Conservation (phyloP, 2,113 vertebrate species). For the Rhabdornis inornatus region DNA sequence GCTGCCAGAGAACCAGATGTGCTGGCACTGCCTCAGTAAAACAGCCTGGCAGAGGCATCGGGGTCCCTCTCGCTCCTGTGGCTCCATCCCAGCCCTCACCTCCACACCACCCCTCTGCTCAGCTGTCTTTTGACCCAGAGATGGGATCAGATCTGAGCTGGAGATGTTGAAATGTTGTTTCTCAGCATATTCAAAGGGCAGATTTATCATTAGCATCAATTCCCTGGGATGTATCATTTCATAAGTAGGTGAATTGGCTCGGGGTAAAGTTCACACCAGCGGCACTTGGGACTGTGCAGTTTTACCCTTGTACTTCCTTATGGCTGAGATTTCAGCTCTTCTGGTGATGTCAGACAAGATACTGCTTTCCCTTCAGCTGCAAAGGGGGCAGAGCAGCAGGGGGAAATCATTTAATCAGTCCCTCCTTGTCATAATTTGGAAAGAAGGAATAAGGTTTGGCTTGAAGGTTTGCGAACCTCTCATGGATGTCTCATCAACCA, state of each 20-base stretch:
- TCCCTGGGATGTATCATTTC: constrained; percentile 17
- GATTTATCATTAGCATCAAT: constrained; percentile 8
- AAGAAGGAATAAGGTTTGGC: not conserved
- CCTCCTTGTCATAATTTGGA: not conserved
- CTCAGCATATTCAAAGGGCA: not conserved
- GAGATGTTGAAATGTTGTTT: constrained; percentile 5
- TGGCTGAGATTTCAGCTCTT: not conserved
- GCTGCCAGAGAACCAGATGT: constrained; percentile 9
- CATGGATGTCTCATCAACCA: not conserved
- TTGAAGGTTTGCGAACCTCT: not conserved
- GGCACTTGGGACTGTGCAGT: not conserved
- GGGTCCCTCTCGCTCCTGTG: not conserved
- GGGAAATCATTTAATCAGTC: not conserved
- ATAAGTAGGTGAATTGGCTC: constrained; percentile 40
- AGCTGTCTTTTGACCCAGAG: constrained; percentile 12
- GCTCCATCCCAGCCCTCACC: not conserved
- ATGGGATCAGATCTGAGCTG: not conserved
- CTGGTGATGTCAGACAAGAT: constrained; percentile 6
- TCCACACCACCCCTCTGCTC: not conserved
- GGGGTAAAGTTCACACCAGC: constrained; percentile 1
- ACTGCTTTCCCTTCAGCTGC: not conserved
- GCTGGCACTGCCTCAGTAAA: not conserved
- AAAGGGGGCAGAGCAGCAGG: not conserved
- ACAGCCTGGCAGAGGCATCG: not conserved
- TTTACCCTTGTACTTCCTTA: constrained; percentile 21